Evolutionary conservation across 2,888 invertebrate genomes (phyloP).

Genomic region (Allophyes oxyacanthae): DNA sequence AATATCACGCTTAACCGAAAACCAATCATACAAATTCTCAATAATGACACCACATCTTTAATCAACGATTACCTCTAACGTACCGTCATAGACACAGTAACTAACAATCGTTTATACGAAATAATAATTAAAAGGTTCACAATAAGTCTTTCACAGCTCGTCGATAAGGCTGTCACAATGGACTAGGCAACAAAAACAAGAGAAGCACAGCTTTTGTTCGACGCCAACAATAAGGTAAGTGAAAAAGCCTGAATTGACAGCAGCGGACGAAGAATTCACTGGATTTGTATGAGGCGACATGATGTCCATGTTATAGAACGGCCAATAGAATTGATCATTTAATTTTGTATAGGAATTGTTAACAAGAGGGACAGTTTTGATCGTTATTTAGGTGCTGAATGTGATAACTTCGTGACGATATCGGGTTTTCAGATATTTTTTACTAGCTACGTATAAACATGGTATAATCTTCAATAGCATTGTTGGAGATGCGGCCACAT

Average conservation of each 20-base stretch:
- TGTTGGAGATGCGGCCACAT: too few relatives aligned
- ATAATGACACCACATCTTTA: constrained; percentile 8
- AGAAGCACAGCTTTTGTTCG: constrained; percentile 72
- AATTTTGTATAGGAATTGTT: neutral
- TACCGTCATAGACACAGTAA: constrained; percentile 23
- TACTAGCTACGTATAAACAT: too few relatives aligned
- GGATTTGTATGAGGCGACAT: constrained; percentile 56
- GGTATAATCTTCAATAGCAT: too few relatives aligned
- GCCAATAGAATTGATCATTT: constrained; percentile 27
- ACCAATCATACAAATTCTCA: too few relatives aligned
- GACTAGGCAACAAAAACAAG: constrained; percentile 76
- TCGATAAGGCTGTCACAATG: constrained; percentile 77
- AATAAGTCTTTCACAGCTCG: constrained; percentile 59
- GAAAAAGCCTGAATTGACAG: constrained; percentile 76
- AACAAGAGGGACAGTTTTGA: too few relatives aligned
- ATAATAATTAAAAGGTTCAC: constrained; percentile 54
- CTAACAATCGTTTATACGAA: constrained; percentile 37
- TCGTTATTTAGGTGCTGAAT: too few relatives aligned
- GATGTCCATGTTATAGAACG: constrained; percentile 39
- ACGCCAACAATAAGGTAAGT: constrained; percentile 74
- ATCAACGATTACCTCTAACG: constrained; percentile 12
- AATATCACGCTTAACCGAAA: too few relatives aligned
- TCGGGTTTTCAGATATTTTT: too few relatives aligned
- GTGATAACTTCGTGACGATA: too few relatives aligned
- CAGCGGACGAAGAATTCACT: constrained; percentile 60